These are phyloP conservation scores for Anastrepha obliqua DNA, from an alignment of 1,140 invertebrate species.

Conservation along the genomic window DNA sequence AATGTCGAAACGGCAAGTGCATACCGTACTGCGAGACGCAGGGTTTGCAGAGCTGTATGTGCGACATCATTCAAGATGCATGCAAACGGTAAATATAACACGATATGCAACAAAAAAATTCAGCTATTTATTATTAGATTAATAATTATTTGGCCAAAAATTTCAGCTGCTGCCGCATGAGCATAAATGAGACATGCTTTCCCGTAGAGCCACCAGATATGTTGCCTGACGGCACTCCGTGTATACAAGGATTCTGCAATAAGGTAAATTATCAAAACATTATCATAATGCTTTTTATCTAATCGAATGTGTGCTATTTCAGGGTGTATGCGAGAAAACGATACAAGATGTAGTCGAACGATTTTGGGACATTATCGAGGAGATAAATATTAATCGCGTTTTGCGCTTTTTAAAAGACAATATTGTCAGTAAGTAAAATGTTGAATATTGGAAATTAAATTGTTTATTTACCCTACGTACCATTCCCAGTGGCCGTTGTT, in stretches of 20 bases:
- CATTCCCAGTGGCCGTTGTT: slow-evolving; percentile 81
- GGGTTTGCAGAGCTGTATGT: slow-evolving; percentile 94
- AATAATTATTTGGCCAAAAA: slow-evolving; percentile 1
- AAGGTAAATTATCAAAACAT: slow-evolving; percentile 78
- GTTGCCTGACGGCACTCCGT: slow-evolving; percentile 94
- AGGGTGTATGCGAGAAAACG: slow-evolving; percentile 95
- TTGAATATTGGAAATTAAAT: neutral
- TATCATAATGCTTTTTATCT: slow-evolving; percentile 1
- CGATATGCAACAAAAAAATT: neutral
- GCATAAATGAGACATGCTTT: slow-evolving; percentile 92
- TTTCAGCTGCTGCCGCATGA: slow-evolving; percentile 88
- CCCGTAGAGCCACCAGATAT: slow-evolving; percentile 91
- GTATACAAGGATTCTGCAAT: slow-evolving; percentile 96
- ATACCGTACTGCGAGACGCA: slow-evolving; percentile 95
- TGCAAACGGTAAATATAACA: slow-evolving; percentile 64
- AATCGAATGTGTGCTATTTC: slow-evolving; percentile 56
- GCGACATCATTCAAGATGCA: slow-evolving; percentile 86
- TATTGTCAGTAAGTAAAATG: slow-evolving; percentile 82
- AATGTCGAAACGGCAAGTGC: slow-evolving; percentile 90
- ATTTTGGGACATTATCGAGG: slow-evolving; percentile 97
- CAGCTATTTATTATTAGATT: neutral
- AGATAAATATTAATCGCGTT: slow-evolving; percentile 95
- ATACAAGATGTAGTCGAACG: slow-evolving; percentile 95
- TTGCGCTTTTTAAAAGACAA: slow-evolving; percentile 90
- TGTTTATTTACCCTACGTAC: neutral